phyloP scores from a whole-genome alignment of 2,888 invertebrate genomes.

The Nomada ruficornis region DNA sequence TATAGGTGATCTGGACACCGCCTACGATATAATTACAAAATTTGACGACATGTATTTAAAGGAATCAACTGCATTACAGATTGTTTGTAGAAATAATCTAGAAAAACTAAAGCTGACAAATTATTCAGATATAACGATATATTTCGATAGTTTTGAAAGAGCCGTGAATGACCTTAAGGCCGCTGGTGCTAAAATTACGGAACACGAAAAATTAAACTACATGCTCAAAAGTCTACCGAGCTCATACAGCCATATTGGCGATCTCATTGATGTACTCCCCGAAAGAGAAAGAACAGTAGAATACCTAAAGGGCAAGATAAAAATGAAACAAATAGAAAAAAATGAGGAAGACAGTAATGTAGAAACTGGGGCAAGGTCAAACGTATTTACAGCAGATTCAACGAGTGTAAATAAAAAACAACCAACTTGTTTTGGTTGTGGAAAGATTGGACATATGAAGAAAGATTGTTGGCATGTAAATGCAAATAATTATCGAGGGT shows the following conservation, averaged over 20 bases:
- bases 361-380: conserved; percentile 21
- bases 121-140: conserved; percentile 9
- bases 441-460: background rate
- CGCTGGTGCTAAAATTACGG: conserved; percentile 49
- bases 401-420: no score
- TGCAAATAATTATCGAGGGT: background rate
- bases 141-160: conserved; percentile 33
- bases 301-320: conserved; percentile 68
- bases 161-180: conserved; percentile 20
- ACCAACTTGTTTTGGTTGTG: background rate
- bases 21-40: conserved; percentile 29
- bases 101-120: conserved; percentile 34
- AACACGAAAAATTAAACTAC: conserved; percentile 71
- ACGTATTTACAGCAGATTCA: conserved; percentile 35
- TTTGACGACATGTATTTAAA: conserved; percentile 41
- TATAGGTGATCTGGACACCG: conserved; percentile 10
- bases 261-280: conserved; percentile 61
- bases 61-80: conserved; percentile 44
- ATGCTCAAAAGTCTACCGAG: conserved; percentile 69
- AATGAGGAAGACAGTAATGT: background rate
- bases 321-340: conserved; percentile 13
- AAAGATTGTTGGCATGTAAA: conserved; percentile 10
- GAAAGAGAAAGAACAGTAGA: conserved; percentile 65
- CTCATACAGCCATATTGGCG: conserved; percentile 68
- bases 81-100: conserved; percentile 29